phyloP scores from a whole-genome alignment of 2,888 invertebrate species.

The Meta bourneti region DNA sequence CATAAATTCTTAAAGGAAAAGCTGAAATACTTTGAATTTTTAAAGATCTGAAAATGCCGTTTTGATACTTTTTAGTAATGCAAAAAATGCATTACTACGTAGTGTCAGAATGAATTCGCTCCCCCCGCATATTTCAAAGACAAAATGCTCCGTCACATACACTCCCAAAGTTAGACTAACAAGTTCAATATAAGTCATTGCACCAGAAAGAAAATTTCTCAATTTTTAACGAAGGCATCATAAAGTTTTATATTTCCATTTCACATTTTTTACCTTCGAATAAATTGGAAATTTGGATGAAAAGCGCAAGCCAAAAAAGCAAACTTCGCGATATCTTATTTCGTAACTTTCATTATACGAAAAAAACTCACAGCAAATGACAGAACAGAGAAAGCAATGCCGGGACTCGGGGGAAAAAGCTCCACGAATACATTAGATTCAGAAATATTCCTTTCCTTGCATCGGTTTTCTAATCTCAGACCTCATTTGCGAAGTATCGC shows the following conservation, averaged over 20 bases:
- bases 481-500: too few relatives aligned
- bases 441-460: background rate
- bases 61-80: too few relatives aligned
- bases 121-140: background rate
- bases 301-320: background rate
- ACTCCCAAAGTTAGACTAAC: background rate
- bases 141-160: background rate
- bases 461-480: background rate
- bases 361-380: background rate
- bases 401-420: background rate
- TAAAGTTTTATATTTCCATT: background rate
- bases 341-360: background rate
- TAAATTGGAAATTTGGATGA: background rate
- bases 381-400: background rate
- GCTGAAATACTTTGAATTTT: too few relatives aligned
- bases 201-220: background rate
- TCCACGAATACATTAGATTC: background rate
- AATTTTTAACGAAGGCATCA: background rate
- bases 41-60: too few relatives aligned
- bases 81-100: too few relatives aligned
- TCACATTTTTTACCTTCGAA: background rate
- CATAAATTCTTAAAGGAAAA: too few relatives aligned
- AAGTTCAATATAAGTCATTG: background rate
- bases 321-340: background rate
- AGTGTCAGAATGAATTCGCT: too few relatives aligned